These are phyloP conservation scores for Thymallus thymallus DNA, from an alignment of 2,113 vertebrate genomes.

Conservation along the genomic window DNA sequence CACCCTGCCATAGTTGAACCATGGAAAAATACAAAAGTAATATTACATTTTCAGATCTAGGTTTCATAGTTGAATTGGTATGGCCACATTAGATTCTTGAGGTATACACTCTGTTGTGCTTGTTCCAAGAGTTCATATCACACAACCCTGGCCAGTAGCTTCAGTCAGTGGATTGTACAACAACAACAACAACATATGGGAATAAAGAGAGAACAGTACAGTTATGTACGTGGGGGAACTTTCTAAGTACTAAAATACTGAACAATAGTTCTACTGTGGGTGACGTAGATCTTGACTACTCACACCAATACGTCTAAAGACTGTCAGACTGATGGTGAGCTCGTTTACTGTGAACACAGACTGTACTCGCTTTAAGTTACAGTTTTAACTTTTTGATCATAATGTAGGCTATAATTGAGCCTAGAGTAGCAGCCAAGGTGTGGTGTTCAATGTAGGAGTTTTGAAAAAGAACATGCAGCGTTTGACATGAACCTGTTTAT, in stretches of 20 bases:
- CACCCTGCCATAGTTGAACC: neutral
- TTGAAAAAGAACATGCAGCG: too few relatives aligned
- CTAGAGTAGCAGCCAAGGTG: too few relatives aligned
- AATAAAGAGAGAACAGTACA: constrained; percentile 21
- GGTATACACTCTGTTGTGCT: neutral
- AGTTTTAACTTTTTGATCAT: too few relatives aligned
- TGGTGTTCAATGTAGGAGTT: too few relatives aligned
- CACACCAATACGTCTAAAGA: too few relatives aligned
- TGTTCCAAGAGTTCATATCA: constrained; percentile 32
- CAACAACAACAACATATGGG: neutral
- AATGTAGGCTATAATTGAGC: too few relatives aligned
- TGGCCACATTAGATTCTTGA: neutral
- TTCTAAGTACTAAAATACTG: neutral
- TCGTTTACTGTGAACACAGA: too few relatives aligned
- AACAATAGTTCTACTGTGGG: neutral
- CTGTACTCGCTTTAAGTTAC: too few relatives aligned
- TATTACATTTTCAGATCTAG: neutral
- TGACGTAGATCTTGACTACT: neutral
- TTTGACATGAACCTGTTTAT: too few relatives aligned
- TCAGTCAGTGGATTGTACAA: constrained; percentile 33
- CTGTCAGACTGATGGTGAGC: too few relatives aligned
- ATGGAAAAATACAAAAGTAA: too few relatives aligned
- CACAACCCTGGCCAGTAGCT: constrained; percentile 34
- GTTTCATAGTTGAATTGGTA: neutral
- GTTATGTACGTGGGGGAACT: constrained; percentile 29